Evolutionary conservation across 2,888 invertebrate species (phyloP), one percentile per base, ranked within the genome.

Genomic region (Tetheella fluctuosa): DNA sequence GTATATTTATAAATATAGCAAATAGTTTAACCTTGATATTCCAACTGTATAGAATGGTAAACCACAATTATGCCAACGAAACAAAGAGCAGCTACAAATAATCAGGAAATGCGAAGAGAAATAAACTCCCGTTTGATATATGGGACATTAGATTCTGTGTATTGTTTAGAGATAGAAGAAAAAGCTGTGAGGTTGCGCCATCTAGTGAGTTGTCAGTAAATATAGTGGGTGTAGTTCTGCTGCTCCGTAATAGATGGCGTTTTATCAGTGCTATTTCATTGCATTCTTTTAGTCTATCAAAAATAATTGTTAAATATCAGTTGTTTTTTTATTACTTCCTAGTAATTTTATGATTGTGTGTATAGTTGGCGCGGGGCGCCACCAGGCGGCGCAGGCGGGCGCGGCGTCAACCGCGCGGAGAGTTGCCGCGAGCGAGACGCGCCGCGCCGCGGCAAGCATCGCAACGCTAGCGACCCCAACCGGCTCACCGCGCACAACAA

Each of bases 391-490:
- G 69, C 67, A 63, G 68, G 80, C 75, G 84, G 79, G 0, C 86
- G 92, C 63, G 90, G 90, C 69, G 93, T 93, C 72, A 88, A 89
- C 77, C 89, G 93, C 71, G 93, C 93, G 59, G 93, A 93, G 83
- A 88, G 88, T 28, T 93, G 93, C 53, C 90, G 93, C 72, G 93
- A 91, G 79, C 84, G 93, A 0, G 92, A 91, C 84, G 88, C 85
- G 55, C 91, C 92, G 12, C 81, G 93, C 0, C 86, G 93, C 60
- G 91, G 92, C 58, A 93, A 93, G 65, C 93, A 93, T 64, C 86
- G 93, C 59, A 93, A 93, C 84, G 92, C 93, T 0, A 90, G 90
- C 74, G 93, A 93, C 70, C 93, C 93, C 69, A 93, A 91, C 85
- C 77, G 93, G 0, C 88, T 93, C 66, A 92, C 93, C 1, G 91